phyloP scores from a whole-genome alignment of 2,888 invertebrate species.

The Auanema freiburgensis region DNA sequence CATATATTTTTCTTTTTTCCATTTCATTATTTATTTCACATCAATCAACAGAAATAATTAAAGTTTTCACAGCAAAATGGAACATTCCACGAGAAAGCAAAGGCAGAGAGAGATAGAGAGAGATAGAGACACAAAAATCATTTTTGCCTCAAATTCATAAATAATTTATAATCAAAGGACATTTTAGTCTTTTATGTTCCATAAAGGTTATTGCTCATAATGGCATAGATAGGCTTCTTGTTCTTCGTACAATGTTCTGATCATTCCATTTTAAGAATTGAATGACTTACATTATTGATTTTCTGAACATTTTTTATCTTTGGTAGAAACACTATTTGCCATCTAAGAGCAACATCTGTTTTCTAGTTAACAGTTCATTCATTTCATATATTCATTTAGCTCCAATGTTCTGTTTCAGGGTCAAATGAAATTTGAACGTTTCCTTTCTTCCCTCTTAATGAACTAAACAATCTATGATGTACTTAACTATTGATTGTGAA shows the following conservation, averaged over 20 bases:
- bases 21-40: too few relatives aligned
- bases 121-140: background rate
- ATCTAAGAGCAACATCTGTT: too few relatives aligned
- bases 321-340: background rate
- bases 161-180: background rate
- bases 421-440: too few relatives aligned
- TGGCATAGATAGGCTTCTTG: background rate
- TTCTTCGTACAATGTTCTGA: background rate
- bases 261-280: too few relatives aligned
- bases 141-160: slow-evolving; percentile 18
- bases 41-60: too few relatives aligned
- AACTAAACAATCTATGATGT: too few relatives aligned
- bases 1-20: background rate
- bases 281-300: too few relatives aligned
- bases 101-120: background rate
- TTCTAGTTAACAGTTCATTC: background rate
- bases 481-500: too few relatives aligned
- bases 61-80: too few relatives aligned
- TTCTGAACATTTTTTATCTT: too few relatives aligned
- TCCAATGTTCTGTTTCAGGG: slow-evolving; percentile 3
- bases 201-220: too few relatives aligned
- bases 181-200: background rate
- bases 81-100: background rate
- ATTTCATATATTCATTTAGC: slow-evolving; percentile 6
- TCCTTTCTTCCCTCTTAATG: too few relatives aligned